Percentiles rank a stretch among this genome's conserved stretches.
phyloP scores from a whole-genome alignment of 1,140 invertebrate genomes.

The Coboldia fuscipes region DNA sequence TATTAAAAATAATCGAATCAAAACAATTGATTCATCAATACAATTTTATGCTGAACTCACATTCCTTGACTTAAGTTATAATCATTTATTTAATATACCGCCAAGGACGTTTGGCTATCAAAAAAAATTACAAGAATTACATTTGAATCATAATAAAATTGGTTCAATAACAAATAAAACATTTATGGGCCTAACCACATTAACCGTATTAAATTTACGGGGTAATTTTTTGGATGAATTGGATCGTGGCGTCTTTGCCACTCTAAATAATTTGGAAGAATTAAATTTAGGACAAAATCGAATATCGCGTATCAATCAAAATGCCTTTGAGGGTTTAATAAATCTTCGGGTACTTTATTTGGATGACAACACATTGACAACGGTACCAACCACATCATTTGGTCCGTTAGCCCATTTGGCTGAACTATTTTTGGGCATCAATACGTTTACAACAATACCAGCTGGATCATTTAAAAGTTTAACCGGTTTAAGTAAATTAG shows the following conservation, averaged over 20 bases:
- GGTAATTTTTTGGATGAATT: slow-evolving; percentile 65
- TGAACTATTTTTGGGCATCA: slow-evolving; percentile 63
- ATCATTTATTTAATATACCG: slow-evolving; percentile 59
- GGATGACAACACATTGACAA: slow-evolving; percentile 62
- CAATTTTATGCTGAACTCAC: slow-evolving; percentile 67
- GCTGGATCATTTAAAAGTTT: slow-evolving; percentile 55
- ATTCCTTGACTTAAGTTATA: slow-evolving; percentile 64
- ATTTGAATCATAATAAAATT: slow-evolving; percentile 68
- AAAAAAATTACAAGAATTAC: slow-evolving; percentile 56
- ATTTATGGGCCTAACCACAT: slow-evolving; percentile 50
- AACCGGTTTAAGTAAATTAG: slow-evolving; percentile 46
- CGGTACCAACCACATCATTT: slow-evolving; percentile 49
- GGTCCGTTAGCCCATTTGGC: slow-evolving; percentile 47
- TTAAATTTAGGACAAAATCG: slow-evolving; percentile 73
- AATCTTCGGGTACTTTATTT: slow-evolving; percentile 57
- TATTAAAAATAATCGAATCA: slow-evolving; percentile 66
- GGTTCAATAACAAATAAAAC: slow-evolving; percentile 54
- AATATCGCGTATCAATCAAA: slow-evolving; percentile 54
- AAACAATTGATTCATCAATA: slow-evolving; percentile 65
- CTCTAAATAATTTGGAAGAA: slow-evolving; percentile 54
- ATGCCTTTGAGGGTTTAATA: slow-evolving; percentile 53
- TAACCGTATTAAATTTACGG: slow-evolving; percentile 58
- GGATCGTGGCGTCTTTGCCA: slow-evolving; percentile 48
- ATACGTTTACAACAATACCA: slow-evolving; percentile 49
- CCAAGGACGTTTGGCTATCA: slow-evolving; percentile 55